Evolutionary conservation across 1,140 invertebrate species (phyloP).

Genomic region (Polyergus mexicanus): DNA sequence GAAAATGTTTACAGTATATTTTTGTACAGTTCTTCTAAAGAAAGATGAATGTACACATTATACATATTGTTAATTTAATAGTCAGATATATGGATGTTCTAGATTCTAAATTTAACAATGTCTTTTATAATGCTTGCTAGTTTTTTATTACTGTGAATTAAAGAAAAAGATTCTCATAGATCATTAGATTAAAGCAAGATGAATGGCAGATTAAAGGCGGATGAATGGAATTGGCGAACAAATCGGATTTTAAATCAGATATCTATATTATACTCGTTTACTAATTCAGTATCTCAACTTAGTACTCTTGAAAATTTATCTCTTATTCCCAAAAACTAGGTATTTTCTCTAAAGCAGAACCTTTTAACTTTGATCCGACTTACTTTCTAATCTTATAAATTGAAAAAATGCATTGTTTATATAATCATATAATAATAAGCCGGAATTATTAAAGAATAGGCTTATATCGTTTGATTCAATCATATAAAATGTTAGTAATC

Average conservation of each 20-base stretch:
- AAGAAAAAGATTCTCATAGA: conserved; percentile 22
- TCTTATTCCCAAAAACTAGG: conserved; percentile 29
- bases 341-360: conserved; percentile 4
- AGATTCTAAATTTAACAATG: no score
- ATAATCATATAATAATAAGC: background rate
- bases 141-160: conserved; percentile 7
- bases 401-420: background rate
- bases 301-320: conserved; percentile 24
- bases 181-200: background rate
- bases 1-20: conserved; percentile 1
- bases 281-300: conserved; percentile 25
- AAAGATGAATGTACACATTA: background rate
- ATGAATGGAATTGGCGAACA: conserved; percentile 23
- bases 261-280: background rate
- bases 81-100: background rate
- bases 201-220: no score
- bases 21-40: background rate
- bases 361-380: conserved; percentile 17
- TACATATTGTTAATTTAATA: background rate
- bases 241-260: conserved; percentile 46
- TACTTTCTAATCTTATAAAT: conserved; percentile 11
- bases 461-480: background rate
- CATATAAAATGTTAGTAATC: conserved; percentile 12
- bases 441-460: background rate
- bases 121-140: background rate